phyloP scores from a whole-genome alignment of 2,113 vertebrate species.

The Prunella himalayana region DNA sequence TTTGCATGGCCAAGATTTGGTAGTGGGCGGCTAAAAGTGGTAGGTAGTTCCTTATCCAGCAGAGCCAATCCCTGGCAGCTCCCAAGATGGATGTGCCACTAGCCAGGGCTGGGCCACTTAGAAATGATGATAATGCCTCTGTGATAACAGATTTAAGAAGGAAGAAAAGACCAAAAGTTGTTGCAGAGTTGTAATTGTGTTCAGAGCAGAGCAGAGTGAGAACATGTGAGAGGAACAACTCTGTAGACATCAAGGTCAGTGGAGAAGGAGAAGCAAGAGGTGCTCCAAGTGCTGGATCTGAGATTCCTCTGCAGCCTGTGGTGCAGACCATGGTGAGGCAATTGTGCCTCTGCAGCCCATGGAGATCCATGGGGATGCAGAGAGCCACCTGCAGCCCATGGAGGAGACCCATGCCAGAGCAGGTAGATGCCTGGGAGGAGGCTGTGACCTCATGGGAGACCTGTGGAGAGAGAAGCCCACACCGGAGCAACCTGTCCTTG shows the following conservation, averaged over 20 bases:
- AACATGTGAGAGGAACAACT: not conserved
- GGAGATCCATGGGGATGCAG: not conserved
- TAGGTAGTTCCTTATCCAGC: not conserved
- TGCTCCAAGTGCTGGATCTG: not conserved
- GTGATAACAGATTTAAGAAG: not conserved
- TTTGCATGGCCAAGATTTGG: not conserved
- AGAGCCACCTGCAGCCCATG: not conserved
- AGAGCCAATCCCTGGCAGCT: not conserved
- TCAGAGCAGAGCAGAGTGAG: not conserved
- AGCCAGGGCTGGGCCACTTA: too few species aligned
- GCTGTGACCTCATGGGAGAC: too few species aligned
- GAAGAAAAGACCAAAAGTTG: not conserved
- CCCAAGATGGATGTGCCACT: not conserved
- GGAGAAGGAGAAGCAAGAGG: not conserved
- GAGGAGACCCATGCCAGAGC: accelerated
- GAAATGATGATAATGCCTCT: not conserved
- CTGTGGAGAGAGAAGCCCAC: not conserved
- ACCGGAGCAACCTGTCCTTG: not conserved
- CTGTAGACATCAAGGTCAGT: not conserved
- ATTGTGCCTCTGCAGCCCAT: not conserved
- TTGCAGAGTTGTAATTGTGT: not conserved
- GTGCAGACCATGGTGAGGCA: not conserved
- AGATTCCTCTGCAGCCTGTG: not conserved
- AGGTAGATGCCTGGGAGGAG: not conserved
- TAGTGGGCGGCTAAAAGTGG: accelerated